These are phyloP conservation scores for Euglossa dilemma DNA, from an alignment of 1,140 invertebrate species.

Conservation along the genomic window DNA sequence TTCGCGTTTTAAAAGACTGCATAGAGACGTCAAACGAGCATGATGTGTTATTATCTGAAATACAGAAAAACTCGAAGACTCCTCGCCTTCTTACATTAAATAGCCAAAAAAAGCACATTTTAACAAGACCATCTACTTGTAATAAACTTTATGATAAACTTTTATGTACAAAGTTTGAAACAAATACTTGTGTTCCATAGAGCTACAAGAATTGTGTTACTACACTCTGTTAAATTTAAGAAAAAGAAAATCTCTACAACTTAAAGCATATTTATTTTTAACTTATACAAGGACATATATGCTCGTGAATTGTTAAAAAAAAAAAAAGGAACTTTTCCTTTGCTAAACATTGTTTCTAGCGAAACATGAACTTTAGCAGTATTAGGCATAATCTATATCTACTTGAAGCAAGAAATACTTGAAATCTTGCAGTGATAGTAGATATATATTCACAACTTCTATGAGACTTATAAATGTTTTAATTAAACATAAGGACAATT, in stretches of 20 bases:
- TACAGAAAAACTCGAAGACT: conserved; percentile 34
- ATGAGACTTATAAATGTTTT: conserved; percentile 43
- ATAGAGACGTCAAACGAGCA: conserved; percentile 41
- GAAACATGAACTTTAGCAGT: conserved; percentile 22
- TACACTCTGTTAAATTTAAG: conserved; percentile 33
- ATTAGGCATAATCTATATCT: conserved; percentile 37
- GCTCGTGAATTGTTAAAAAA: conserved; percentile 18
- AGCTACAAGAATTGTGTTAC: conserved; percentile 40
- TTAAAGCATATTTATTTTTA: conserved; percentile 28
- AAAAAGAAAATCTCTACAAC: conserved; percentile 8
- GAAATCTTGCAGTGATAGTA: conserved; percentile 35
- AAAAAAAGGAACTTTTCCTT: conserved; percentile 16
- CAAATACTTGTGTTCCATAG: conserved; percentile 24
- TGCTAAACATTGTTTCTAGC: conserved; percentile 35
- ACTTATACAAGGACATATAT: conserved; percentile 29
- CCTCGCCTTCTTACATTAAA: conserved; percentile 24
- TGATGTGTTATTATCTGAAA: conserved; percentile 36
- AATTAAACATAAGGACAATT: conserved; percentile 55
- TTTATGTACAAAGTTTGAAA: conserved; percentile 24
- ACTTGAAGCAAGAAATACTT: conserved; percentile 29
- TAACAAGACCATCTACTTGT: conserved; percentile 31
- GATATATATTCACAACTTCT: conserved; percentile 46
- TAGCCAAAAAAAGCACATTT: conserved; percentile 41
- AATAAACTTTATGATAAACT: conserved; percentile 44
- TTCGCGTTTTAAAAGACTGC: conserved; percentile 43